Evolutionary conservation across 2,888 invertebrate genomes (phyloP).

Genomic region (Sympetrum striolatum): DNA sequence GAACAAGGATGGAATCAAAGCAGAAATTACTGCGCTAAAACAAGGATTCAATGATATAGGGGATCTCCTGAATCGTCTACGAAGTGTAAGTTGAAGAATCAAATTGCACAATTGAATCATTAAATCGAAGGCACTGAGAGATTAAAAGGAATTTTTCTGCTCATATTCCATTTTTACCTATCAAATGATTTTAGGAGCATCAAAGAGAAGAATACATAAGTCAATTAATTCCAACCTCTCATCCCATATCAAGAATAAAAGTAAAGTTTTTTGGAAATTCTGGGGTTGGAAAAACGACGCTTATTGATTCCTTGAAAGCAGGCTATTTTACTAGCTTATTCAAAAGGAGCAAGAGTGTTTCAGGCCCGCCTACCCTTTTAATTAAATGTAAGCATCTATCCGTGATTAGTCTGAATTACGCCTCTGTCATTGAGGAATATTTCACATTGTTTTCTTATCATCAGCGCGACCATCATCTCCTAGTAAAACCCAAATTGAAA

Average conservation of each 20-base stretch:
- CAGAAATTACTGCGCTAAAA: slow-evolving; percentile 79
- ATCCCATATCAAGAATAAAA: slow-evolving; percentile 68
- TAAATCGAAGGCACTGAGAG: too few species aligned
- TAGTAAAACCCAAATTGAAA: slow-evolving; percentile 64
- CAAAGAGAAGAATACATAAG: slow-evolving; percentile 65
- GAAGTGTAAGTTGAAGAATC: slow-evolving; percentile 62
- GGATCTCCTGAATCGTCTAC: slow-evolving; percentile 69
- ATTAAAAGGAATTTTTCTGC: not conserved
- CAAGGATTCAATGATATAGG: slow-evolving; percentile 74
- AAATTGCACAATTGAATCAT: not conserved
- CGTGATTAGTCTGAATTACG: not conserved
- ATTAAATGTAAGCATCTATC: slow-evolving; percentile 8
- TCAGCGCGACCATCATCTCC: slow-evolving; percentile 62
- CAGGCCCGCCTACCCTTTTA: slow-evolving; percentile 8
- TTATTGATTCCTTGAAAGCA: slow-evolving; percentile 71
- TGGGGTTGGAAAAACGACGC: slow-evolving; percentile 74
- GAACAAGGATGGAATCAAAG: slow-evolving; percentile 74
- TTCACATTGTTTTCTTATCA: slow-evolving; percentile 48
- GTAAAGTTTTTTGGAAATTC: slow-evolving; percentile 75
- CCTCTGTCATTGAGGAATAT: not conserved
- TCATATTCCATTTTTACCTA: not conserved
- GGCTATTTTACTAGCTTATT: slow-evolving; percentile 73
- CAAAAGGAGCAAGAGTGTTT: slow-evolving; percentile 61
- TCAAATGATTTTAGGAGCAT: slow-evolving; percentile 50
- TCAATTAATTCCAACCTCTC: slow-evolving; percentile 69